Evolutionary conservation across 2,888 invertebrate species (phyloP), one percentile per base, ranked within the genome.

Genomic region (Falcaria lacertinaria): DNA sequence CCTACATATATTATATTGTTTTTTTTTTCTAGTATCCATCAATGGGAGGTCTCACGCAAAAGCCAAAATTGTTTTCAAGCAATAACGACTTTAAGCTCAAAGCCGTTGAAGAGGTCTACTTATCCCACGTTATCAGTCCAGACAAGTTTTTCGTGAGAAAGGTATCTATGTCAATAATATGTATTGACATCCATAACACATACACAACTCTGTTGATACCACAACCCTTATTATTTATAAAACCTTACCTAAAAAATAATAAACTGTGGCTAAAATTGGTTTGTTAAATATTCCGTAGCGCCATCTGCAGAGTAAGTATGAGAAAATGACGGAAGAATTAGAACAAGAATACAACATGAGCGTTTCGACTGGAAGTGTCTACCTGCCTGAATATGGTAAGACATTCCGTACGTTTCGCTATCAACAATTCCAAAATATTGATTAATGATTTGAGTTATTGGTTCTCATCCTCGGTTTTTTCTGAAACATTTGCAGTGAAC

Each of bases 101-200:
- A 13, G 63, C 85, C 4, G 55, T 66, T 0, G 85, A 91, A 38
- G 72, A 89, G 11, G 92, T 93, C 0, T 72, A 83, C 43, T 77
- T 95, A 34, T 89, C 91, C 0, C 87, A 92, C 50, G 79, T 94
- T 1, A 81, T 91, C 16, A 91, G 91, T 65, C 95, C 94, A 0
- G 86, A 91, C 56, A 84, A 90, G 46, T 93, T 96, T 67, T 95
- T 89, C 67, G 90, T 94, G 0, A 90, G 93, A 55, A 91, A 92
- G 81, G 93, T 93, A n/a, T n/a, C n/a, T n/a, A n/a, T n/a, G n/a
- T n/a, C n/a, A n/a, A n/a, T 16, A 17, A 32, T 22, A 14, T 6
- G 3, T 7, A n/a, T 2, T 33, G 2, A 41, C 32, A 33, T 37
- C 2, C 7, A 1, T 15, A 11, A 33, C 8, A n/a, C 14, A 28